phyloP scores from a whole-genome alignment of 2,888 invertebrate species.

The Pediacus dermestoides region DNA sequence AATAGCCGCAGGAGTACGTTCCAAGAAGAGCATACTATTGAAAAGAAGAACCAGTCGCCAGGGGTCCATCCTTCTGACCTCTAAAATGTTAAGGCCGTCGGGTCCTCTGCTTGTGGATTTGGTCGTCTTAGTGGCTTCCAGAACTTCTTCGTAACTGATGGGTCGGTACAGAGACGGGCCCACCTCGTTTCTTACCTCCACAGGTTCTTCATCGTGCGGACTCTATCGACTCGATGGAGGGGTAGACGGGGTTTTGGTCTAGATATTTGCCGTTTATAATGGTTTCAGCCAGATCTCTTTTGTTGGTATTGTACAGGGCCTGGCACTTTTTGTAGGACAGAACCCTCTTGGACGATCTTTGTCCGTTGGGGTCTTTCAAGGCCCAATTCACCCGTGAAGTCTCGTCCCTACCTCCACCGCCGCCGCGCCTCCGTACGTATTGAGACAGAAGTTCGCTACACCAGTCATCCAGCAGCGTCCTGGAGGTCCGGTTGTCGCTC shows the following conservation, averaged over 20 bases:
- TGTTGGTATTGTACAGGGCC: neutral
- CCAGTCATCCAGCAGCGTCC: too few species aligned
- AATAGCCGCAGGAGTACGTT: neutral
- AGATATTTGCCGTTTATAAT: neutral
- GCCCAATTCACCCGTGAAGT: too few species aligned
- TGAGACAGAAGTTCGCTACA: too few species aligned
- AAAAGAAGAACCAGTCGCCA: neutral
- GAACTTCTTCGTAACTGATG: neutral
- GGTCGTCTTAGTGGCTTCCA: neutral
- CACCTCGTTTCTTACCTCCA: neutral
- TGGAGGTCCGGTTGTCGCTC: too few species aligned
- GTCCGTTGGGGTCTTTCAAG: neutral
- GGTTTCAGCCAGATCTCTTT: neutral
- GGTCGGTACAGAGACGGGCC: constrained; percentile 1
- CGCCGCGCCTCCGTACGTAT: too few species aligned
- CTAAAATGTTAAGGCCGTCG: neutral
- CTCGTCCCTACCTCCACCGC: too few species aligned
- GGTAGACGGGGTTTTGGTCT: neutral
- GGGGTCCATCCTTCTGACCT: neutral
- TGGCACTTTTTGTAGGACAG: neutral
- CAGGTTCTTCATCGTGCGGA: neutral
- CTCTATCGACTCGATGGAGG: neutral
- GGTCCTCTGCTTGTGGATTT: neutral
- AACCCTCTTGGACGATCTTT: neutral
- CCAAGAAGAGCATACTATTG: neutral